Conservation (phyloP, 2,797 vertebrate genomes). For the Periophthalmus magnuspinnatus region DNA sequence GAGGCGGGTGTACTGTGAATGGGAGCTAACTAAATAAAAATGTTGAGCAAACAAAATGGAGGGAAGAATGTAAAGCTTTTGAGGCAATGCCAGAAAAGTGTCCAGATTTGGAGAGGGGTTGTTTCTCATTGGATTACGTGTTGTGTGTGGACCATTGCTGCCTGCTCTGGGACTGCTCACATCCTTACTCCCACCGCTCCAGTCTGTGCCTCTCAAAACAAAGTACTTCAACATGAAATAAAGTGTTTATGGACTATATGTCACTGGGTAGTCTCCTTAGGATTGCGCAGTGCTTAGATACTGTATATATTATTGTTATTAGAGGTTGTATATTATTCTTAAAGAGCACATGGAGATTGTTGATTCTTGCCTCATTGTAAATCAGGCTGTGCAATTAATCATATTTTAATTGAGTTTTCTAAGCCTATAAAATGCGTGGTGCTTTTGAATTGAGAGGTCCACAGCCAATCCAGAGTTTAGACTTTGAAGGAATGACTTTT, state of each 20-base stretch:
- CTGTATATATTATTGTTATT: not conserved
- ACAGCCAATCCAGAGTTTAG: not conserved
- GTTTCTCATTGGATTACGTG: slow-evolving; percentile 77
- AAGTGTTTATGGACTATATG: not conserved
- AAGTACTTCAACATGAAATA: slow-evolving; percentile 22
- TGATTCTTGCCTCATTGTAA: not conserved
- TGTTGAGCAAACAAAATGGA: slow-evolving; percentile 53
- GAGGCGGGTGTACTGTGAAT: slow-evolving; percentile 35
- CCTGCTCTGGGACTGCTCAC: slow-evolving; percentile 54
- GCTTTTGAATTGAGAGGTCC: not conserved
- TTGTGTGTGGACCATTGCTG: slow-evolving; percentile 11
- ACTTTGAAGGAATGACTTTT: not conserved
- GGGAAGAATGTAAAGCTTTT: slow-evolving; percentile 55
- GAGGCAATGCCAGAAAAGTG: slow-evolving; percentile 70
- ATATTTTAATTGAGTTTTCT: not conserved
- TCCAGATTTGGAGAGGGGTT: slow-evolving; percentile 63
- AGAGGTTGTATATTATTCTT: not conserved
- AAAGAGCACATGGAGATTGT: not conserved
- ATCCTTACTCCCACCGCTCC: slow-evolving; percentile 58
- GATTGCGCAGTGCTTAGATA: not conserved
- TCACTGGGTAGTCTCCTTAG: slow-evolving; percentile 3
- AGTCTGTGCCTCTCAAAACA: slow-evolving; percentile 59
- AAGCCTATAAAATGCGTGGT: not conserved
- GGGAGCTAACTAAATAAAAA: slow-evolving; percentile 63
- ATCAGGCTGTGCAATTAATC: too few relatives aligned